Percentiles rank a stretch among this genome's conserved stretches.
phyloP scores from a whole-genome alignment of 1,140 invertebrate species.

The Dinoponera quadriceps region DNA sequence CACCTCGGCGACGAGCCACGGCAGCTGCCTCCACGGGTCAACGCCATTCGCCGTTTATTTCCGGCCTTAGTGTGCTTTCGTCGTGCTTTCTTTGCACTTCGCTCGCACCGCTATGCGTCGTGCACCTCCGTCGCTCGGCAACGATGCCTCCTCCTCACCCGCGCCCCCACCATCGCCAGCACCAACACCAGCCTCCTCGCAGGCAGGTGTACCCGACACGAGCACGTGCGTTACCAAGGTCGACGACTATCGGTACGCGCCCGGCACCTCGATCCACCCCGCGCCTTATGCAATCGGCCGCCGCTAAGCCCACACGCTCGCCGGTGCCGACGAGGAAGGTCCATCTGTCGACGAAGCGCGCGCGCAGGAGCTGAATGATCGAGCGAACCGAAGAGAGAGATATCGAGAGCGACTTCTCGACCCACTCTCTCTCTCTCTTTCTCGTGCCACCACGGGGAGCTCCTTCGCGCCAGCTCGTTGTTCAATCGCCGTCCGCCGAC shows the following conservation, averaged over 20 bases:
- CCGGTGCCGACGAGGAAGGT: conserved; percentile 23
- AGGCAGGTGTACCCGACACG: conserved; percentile 70
- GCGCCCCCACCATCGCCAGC: conserved; percentile 35
- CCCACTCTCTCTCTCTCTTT: too few relatives aligned
- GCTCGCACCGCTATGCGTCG: conserved; percentile 25
- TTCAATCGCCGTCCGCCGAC: too few relatives aligned
- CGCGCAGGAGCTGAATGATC: not conserved
- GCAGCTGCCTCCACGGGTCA: conserved; percentile 75
- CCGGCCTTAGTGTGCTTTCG: conserved; percentile 76
- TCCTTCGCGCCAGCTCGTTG: too few relatives aligned
- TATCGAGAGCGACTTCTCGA: too few relatives aligned
- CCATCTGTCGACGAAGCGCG: too few relatives aligned
- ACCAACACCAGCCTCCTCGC: conserved; percentile 26
- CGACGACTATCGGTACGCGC: conserved; percentile 68
- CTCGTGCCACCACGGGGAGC: too few relatives aligned
- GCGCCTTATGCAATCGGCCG: conserved; percentile 68
- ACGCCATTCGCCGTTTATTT: conserved; percentile 83
- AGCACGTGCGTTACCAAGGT: conserved; percentile 77
- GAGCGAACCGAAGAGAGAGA: too few relatives aligned
- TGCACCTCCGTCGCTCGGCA: conserved; percentile 71
- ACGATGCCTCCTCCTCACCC: conserved; percentile 57
- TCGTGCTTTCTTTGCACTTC: conserved; percentile 71
- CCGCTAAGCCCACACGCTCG: conserved; percentile 61
- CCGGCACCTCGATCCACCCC: conserved; percentile 50
- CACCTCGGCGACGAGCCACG: conserved; percentile 3